Conservation (phyloP, 2,113 vertebrate genomes). For the Ursus arctos region DNA sequence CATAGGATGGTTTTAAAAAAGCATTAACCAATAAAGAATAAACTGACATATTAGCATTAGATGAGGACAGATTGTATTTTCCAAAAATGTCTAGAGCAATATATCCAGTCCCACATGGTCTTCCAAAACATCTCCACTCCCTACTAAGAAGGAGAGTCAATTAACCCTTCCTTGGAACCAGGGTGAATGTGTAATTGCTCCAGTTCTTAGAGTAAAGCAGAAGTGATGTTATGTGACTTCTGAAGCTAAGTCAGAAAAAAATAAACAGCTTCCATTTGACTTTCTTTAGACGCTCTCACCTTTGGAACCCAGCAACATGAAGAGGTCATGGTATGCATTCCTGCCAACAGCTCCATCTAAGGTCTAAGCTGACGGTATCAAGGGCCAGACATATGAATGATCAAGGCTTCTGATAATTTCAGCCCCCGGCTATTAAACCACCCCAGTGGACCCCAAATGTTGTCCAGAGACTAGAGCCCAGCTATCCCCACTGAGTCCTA, state of each 20-base stretch:
- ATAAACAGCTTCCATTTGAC: neutral
- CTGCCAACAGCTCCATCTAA: neutral
- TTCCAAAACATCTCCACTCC: neutral
- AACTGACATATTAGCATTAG: neutral
- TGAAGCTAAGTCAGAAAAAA: neutral
- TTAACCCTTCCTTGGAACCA: neutral
- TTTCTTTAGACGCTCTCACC: neutral
- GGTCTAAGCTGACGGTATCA: neutral
- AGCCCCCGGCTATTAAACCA: neutral
- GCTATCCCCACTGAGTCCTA: neutral
- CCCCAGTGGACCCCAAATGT: neutral
- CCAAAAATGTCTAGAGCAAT: neutral
- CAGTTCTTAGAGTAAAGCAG: neutral
- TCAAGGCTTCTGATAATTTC: neutral
- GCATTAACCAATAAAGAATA: constrained; percentile 31
- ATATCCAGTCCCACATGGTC: neutral
- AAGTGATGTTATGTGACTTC: neutral
- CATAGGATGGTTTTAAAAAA: constrained; percentile 13
- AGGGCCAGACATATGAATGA: neutral
- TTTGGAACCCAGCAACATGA: neutral
- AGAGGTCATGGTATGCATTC: neutral
- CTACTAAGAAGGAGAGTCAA: neutral
- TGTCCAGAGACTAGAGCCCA: neutral
- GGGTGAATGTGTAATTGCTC: neutral
- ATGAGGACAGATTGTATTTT: neutral